Conservation (phyloP, 2,888 invertebrate genomes). For the Kryphioiulus occultus region DNA sequence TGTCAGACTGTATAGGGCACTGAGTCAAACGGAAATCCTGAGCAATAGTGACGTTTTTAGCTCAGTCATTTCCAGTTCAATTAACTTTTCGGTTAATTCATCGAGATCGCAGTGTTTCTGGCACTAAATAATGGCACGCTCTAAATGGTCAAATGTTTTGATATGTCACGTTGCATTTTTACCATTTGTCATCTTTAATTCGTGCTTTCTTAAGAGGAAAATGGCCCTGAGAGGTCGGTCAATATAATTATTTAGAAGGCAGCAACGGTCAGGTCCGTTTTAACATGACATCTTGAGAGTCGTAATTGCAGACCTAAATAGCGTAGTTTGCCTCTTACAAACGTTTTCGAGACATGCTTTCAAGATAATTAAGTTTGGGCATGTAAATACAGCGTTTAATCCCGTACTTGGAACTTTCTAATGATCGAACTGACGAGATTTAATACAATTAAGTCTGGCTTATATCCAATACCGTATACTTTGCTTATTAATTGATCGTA, state of each 20-base stretch:
- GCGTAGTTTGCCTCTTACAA: neutral
- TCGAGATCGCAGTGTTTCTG: neutral
- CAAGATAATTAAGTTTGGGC: neutral
- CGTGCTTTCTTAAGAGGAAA: constrained; percentile 3
- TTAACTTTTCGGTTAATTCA: constrained; percentile 21
- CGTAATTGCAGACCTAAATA: neutral
- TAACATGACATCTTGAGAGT: neutral
- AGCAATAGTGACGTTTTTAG: neutral
- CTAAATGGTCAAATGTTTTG: neutral
- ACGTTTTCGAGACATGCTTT: neutral
- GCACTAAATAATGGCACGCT: neutral
- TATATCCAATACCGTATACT: neutral
- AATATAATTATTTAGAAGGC: neutral
- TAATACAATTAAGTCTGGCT: neutral
- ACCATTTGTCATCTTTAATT: neutral
- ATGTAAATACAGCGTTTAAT: neutral
- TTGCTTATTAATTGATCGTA: neutral
- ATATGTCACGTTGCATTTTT: neutral
- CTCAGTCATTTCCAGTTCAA: constrained; percentile 24
- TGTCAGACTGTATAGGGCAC: neutral
- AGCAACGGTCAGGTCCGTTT: neutral
- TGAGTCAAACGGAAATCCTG: neutral
- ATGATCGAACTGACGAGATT: neutral
- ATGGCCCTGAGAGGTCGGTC: neutral
- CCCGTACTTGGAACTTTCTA: neutral